Base-by-base conservation (phyloP, 2,888 invertebrate genomes). In the Scaptomyza reducta region DNA sequence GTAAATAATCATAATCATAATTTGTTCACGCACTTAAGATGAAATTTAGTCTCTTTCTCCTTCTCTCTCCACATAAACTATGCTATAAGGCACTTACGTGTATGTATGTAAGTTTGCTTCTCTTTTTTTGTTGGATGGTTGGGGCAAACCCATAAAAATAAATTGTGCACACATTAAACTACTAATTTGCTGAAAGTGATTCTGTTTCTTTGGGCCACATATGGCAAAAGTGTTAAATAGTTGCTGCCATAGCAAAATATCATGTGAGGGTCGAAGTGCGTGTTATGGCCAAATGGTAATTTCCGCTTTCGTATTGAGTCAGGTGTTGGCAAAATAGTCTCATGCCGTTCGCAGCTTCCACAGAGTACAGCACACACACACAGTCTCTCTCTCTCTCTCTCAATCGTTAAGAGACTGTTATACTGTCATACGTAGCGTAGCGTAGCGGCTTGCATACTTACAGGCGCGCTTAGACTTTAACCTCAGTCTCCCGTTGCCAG, bases 1-100 rank as follows among this genome's bases (percentile, higher is more conserved):
- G 47, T 66, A 80, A 85, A 82, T 82, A 76, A 87, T 81, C 79
- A 79, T 85, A 85, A 87, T 65, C 85, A 75, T 81, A 75, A 73
- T 81, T 74, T 69, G 35, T 35, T 31, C 38, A 40, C 51, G 56
- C 50, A 51, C 49, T 60, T 49, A 16, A 40, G 53, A 7, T 27
- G 44, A 45, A 29, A 58, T 50, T 38, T 2, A 18, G 58, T 10
- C 22, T 9, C 27, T 18, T 25, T 9, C 22, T 13, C 41, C 41
- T 14, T 10, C 57, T n/a, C 42, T 9, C 27, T 14, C n/a, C 5
- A 45, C 42, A 49, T 18, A 50, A 45, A 10, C 9, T 10, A 16
- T 16, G 40, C 10, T 13, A 42, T 16, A 9, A 27, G 14, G 13
- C 51, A 55, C 27, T 10, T 22, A 7, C 14, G 3, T 40, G 40